Conservation (phyloP, 2,888 invertebrate genomes). For the Harpagoxenus sublaevis region DNA sequence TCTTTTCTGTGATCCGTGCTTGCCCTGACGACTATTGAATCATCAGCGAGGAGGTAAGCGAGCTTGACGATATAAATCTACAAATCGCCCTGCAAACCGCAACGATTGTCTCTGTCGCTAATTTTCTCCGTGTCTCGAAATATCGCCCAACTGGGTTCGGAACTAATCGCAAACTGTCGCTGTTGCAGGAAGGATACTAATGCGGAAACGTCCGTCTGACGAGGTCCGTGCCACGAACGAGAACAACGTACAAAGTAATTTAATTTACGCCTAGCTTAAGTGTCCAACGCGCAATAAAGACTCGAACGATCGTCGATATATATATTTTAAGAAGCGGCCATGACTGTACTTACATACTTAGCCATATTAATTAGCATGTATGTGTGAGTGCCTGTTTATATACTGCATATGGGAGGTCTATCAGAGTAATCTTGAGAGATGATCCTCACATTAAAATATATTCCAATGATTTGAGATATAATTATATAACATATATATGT, state of each 20-base stretch:
- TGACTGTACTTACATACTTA: constrained; percentile 84
- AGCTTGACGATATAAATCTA: constrained; percentile 21
- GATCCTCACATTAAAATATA: constrained; percentile 22
- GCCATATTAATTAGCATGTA: constrained; percentile 84
- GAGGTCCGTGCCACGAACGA: constrained; percentile 77
- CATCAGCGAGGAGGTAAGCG: constrained; percentile 84
- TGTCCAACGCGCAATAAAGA: constrained; percentile 77
- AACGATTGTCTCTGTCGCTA: constrained; percentile 30
- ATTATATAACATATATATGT: not conserved
- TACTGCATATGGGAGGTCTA: constrained; percentile 55
- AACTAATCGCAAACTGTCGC: constrained; percentile 58
- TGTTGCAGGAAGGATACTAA: constrained; percentile 86
- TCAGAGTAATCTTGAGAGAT: constrained; percentile 24
- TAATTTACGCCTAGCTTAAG: constrained; percentile 80
- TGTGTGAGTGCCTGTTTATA: constrained; percentile 86
- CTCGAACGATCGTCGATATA: constrained; percentile 65
- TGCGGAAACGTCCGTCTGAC: constrained; percentile 86
- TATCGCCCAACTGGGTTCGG: not conserved
- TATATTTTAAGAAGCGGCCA: constrained; percentile 84
- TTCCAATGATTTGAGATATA: constrained; percentile 7
- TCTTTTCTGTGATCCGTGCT: constrained; percentile 81
- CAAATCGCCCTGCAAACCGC: not conserved
- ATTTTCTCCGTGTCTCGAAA: not conserved
- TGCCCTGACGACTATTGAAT: constrained; percentile 73
- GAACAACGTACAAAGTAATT: constrained; percentile 85